phyloP scores from a whole-genome alignment of 2,797 vertebrate genomes.

The Caiman crocodilus region DNA sequence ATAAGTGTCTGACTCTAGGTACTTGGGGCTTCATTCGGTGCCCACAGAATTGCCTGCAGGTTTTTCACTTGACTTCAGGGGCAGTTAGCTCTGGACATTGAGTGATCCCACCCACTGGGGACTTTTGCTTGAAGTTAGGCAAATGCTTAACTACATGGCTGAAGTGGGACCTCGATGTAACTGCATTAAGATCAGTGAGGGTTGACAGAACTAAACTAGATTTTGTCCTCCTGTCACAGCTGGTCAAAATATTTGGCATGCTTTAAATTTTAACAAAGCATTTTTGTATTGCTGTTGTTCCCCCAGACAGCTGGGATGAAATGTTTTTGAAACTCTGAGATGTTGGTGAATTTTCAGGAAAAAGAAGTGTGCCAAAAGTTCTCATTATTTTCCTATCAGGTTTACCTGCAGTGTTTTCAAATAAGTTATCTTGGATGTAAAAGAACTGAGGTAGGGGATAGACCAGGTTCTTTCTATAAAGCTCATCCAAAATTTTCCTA shows the following conservation, averaged over 20 bases:
- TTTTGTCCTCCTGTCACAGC: not conserved
- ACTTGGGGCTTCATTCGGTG: accelerated
- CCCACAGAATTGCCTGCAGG: not conserved
- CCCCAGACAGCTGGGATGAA: not conserved
- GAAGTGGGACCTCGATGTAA: accelerated
- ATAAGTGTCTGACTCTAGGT: accelerated
- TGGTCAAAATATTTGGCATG: not conserved
- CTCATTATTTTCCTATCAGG: not conserved
- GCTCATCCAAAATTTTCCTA: not conserved
- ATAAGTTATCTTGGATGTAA: not conserved
- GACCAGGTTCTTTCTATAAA: not conserved
- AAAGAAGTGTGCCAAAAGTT: not conserved
- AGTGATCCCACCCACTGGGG: too few relatives aligned
- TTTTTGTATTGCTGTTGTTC: not conserved
- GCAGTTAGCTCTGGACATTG: not conserved
- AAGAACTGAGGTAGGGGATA: not conserved
- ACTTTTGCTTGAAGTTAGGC: too few relatives aligned
- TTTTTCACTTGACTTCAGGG: not conserved
- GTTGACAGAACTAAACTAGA: accelerated
- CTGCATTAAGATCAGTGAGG: not conserved
- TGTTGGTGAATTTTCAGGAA: not conserved
- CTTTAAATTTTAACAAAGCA: not conserved
- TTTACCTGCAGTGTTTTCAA: not conserved
- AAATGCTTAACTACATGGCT: too few relatives aligned
- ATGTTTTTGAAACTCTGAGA: not conserved